Conservation (phyloP, 2,113 vertebrate species). For the Hassar affinis region DNA sequence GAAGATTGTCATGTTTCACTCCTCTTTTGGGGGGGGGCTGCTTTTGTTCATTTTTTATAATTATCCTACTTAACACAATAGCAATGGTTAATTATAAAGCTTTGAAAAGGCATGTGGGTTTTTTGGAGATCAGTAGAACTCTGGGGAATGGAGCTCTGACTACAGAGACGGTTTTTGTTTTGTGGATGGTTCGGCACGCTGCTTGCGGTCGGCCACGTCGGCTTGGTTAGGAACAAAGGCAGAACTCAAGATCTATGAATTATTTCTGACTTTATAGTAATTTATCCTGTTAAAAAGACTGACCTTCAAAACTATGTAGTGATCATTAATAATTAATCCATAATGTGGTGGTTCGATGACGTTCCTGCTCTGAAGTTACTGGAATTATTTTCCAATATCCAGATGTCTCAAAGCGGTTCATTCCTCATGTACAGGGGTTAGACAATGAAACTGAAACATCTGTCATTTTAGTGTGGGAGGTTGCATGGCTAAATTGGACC, state of each 20-base stretch:
- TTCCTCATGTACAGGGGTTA: too few relatives aligned
- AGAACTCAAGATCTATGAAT: conserved; percentile 27
- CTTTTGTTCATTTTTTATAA: conserved; percentile 4
- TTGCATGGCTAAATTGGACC: too few relatives aligned
- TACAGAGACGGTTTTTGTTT: conserved; percentile 10
- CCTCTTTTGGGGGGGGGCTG: background rate
- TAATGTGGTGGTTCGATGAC: background rate
- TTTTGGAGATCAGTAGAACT: conserved; percentile 46
- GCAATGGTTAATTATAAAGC: conserved; percentile 48
- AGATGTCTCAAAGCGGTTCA: background rate
- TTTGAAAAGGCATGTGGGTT: conserved; percentile 48
- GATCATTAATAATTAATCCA: background rate
- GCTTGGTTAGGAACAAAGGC: too few relatives aligned
- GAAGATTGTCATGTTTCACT: background rate
- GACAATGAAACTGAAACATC: too few relatives aligned
- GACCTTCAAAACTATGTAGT: too few relatives aligned
- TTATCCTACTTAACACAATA: conserved; percentile 26
- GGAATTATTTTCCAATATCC: background rate
- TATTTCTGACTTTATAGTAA: conserved; percentile 3
- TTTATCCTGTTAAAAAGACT: background rate
- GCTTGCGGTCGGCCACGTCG: background rate
- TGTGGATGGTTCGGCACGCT: conserved; percentile 20
- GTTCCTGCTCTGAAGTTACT: background rate
- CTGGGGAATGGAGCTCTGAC: conserved; percentile 7
- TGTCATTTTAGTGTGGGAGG: too few relatives aligned